Percentiles rank a stretch among this genome's conserved stretches.
Evolutionary conservation across 1,140 invertebrate genomes (phyloP).

Genomic region (Saccostrea echinata): DNA sequence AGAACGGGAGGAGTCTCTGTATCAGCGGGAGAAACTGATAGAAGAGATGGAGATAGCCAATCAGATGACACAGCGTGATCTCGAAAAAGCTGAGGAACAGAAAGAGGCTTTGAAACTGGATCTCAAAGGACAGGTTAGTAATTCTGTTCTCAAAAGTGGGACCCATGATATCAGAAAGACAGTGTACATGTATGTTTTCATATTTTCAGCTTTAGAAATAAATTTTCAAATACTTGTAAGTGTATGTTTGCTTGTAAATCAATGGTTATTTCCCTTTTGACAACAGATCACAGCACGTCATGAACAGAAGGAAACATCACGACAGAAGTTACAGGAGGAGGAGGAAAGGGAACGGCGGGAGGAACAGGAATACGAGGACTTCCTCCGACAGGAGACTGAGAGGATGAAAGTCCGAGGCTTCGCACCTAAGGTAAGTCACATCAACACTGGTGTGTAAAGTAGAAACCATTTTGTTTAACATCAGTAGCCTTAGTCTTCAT

Average conservation of each 20-base stretch:
- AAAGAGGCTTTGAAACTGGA: slow-evolving; percentile 72
- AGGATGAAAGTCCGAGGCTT: slow-evolving; percentile 72
- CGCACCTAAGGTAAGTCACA: slow-evolving; percentile 69
- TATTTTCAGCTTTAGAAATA: neutral
- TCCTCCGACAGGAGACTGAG: slow-evolving; percentile 76
- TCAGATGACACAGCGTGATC: slow-evolving; percentile 76
- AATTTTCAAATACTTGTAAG: neutral
- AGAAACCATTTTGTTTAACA: slow-evolving; percentile 42
- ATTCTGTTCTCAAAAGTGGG: neutral
- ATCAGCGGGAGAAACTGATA: slow-evolving; percentile 76
- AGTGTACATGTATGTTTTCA: too few species aligned
- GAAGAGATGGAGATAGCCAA: slow-evolving; percentile 78
- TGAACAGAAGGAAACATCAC: slow-evolving; percentile 62
- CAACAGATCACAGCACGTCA: slow-evolving; percentile 70
- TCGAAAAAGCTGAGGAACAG: slow-evolving; percentile 67
- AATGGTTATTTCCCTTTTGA: neutral
- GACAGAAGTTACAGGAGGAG: slow-evolving; percentile 63
- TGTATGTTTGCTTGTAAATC: neutral
- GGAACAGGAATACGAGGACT: slow-evolving; percentile 75
- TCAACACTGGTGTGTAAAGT: too few species aligned
- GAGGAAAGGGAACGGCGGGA: slow-evolving; percentile 68
- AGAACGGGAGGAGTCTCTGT: slow-evolving; percentile 76
- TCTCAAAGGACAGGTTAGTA: slow-evolving; percentile 75
- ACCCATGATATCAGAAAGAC: neutral
- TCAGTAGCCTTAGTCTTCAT: too few species aligned